phyloP scores from a whole-genome alignment of 1,140 invertebrate genomes.

The Aphidius ervi region DNA sequence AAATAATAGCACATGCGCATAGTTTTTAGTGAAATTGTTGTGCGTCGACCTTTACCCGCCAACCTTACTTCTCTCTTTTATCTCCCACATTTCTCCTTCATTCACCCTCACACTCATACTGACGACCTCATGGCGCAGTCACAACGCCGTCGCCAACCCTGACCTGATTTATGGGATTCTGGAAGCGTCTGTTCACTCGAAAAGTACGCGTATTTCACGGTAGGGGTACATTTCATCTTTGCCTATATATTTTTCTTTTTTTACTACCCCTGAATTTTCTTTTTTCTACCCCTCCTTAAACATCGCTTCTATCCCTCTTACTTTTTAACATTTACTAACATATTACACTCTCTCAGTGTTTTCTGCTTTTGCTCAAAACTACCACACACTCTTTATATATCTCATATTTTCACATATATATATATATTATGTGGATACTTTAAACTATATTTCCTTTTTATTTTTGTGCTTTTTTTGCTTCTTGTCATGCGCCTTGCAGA shows the following conservation, averaged over 20 bases:
- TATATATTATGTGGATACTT: too few relatives aligned
- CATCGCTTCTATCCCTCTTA: neutral
- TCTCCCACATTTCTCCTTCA: slow-evolving; percentile 26
- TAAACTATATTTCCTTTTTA: neutral
- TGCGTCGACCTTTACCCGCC: slow-evolving; percentile 51
- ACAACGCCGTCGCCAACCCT: slow-evolving; percentile 49
- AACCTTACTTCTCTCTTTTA: slow-evolving; percentile 30
- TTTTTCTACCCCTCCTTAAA: slow-evolving; percentile 1
- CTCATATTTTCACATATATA: too few relatives aligned
- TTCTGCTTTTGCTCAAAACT: too few relatives aligned
- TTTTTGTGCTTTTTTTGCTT: slow-evolving; percentile 5
- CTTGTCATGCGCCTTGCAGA: slow-evolving; percentile 26
- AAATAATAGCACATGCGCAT: slow-evolving; percentile 15
- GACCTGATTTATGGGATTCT: slow-evolving; percentile 56
- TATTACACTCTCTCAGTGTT: too few relatives aligned
- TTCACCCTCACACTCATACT: slow-evolving; percentile 25
- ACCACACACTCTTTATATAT: too few relatives aligned
- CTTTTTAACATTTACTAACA: neutral
- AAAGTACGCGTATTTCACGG: slow-evolving; percentile 37
- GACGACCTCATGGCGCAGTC: slow-evolving; percentile 13
- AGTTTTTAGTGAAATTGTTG: slow-evolving; percentile 40
- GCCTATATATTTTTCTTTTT: slow-evolving; percentile 19
- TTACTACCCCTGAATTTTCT: slow-evolving; percentile 3
- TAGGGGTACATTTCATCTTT: slow-evolving; percentile 17
- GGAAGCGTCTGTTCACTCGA: slow-evolving; percentile 45